These are phyloP conservation scores for Gari tellinella DNA, from an alignment of 2,888 invertebrate species.

Conservation along the genomic window DNA sequence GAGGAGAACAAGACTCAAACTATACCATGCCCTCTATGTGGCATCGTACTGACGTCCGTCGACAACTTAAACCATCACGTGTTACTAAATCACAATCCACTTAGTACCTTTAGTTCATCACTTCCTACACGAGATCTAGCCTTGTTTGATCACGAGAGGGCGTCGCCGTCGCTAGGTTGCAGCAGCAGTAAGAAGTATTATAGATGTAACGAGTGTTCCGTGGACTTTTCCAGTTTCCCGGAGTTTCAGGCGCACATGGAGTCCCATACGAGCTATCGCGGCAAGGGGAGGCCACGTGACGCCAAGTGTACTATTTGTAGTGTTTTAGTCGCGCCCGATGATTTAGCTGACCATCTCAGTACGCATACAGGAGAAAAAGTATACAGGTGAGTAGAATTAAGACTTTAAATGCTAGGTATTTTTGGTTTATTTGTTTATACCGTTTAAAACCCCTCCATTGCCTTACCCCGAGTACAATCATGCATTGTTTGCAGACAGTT, in stretches of 20 bases:
- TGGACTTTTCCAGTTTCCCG: conserved; percentile 28
- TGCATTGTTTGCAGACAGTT: too few relatives aligned
- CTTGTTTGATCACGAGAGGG: neutral
- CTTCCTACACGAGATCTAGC: neutral
- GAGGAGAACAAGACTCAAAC: neutral
- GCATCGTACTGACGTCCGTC: conserved; percentile 2
- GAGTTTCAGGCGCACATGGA: conserved; percentile 30
- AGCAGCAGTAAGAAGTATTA: conserved; percentile 18
- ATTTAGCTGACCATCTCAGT: conserved; percentile 26
- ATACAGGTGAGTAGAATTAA: conserved; percentile 20
- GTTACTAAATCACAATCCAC: conserved; percentile 16
- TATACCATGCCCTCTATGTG: conserved; percentile 21
- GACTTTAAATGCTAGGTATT: too few relatives aligned
- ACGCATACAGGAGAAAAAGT: conserved; percentile 26
- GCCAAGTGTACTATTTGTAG: conserved; percentile 23
- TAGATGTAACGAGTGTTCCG: conserved; percentile 26
- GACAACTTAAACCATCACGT: conserved; percentile 30
- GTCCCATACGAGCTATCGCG: conserved; percentile 7
- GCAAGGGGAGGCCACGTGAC: neutral
- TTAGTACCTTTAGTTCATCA: conserved; percentile 6
- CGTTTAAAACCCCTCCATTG: too few relatives aligned
- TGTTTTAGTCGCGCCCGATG: conserved; percentile 8
- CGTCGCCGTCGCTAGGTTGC: neutral
- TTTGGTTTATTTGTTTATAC: too few relatives aligned
- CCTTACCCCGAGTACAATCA: too few relatives aligned